Base-by-base conservation (phyloP, 2,888 invertebrate genomes). In the Meghimatium bilineatum region DNA sequence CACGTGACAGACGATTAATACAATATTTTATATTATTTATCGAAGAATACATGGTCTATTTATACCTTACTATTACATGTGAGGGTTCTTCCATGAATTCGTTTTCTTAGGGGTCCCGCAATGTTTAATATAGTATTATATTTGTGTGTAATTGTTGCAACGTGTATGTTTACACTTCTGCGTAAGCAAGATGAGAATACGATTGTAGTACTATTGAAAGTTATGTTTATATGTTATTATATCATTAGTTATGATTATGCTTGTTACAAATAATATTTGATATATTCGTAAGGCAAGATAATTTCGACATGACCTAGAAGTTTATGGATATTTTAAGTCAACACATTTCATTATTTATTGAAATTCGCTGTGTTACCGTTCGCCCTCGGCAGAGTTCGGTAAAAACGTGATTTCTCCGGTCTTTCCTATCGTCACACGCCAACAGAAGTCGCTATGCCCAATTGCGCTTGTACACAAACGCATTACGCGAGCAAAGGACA, bases 401-500 rank as follows among this genome's bases (percentile, higher is more conserved):
- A 29, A 23, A 52, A 52, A 29, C 49, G 29, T 74, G 32, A 23
- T 74, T 74, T 74, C 17, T 52, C 38, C 34, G 2, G 52, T 6
- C 29, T 12, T 32, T 17, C 17, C 20, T 2, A 10, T 34, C 52
- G 23, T 20, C 29, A 20, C 52, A 29, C 29, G 74, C 52, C 52
- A 49, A 77, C 32, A 77, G 60, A 77, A 63, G 77, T 63, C 77
- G 77, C 60, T 60, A 76, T 60, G 34, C 60, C 60, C 63, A 77
- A 36, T 63, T 77, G 77, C 77, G 60, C 77, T 36, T 63, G 77
- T 77, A 77, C 77, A 63, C 77, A 38, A 63, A 29, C 77, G 74
- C 52, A 74, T 74, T 74, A 74, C 74, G 52, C 77, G 36, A 63
- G 77, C 60, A 63, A 60, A 77, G 77, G 77, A 32, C 77, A 63